Percentiles rank a stretch among this genome's conserved stretches.
Evolutionary conservation across 2,888 invertebrate genomes (phyloP).

Genomic region (Pachycephus smyrnensis): DNA sequence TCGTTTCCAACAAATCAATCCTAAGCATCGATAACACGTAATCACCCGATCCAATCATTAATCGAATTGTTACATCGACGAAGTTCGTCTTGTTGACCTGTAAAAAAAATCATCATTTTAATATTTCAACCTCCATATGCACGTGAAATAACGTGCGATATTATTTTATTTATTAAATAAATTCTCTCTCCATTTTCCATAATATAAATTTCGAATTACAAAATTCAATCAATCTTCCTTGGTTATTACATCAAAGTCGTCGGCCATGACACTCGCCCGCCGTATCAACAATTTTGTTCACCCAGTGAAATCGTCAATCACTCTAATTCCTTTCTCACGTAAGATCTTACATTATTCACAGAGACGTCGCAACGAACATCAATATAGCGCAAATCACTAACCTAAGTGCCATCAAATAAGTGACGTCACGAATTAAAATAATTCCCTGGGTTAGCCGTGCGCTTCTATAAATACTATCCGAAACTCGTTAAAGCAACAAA

Average conservation of each 20-base stretch:
- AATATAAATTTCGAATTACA: no score
- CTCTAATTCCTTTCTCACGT: neutral
- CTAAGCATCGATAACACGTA: neutral
- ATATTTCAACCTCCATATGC: neutral
- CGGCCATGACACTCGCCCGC: no score
- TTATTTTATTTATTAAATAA: no score
- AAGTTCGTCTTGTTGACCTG: neutral
- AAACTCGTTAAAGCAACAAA: constrained; percentile 29
- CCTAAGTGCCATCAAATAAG: neutral
- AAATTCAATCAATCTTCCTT: no score
- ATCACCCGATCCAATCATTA: neutral
- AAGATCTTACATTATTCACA: no score
- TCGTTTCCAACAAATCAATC: neutral
- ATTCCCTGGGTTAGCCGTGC: constrained; percentile 10
- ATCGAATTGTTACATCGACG: neutral
- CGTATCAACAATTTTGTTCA: no score
- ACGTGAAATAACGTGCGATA: neutral
- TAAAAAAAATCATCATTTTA: neutral
- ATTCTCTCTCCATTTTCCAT: no score
- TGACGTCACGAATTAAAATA: neutral
- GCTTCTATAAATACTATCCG: constrained; percentile 28
- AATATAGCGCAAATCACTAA: no score
- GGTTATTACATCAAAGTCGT: no score
- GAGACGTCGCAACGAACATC: no score
- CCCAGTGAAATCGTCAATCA: no score